Percentiles rank a stretch among this genome's conserved stretches.
Evolutionary conservation across 2,797 vertebrate genomes (phyloP).

Genomic region (Neoniphon sammara): DNA sequence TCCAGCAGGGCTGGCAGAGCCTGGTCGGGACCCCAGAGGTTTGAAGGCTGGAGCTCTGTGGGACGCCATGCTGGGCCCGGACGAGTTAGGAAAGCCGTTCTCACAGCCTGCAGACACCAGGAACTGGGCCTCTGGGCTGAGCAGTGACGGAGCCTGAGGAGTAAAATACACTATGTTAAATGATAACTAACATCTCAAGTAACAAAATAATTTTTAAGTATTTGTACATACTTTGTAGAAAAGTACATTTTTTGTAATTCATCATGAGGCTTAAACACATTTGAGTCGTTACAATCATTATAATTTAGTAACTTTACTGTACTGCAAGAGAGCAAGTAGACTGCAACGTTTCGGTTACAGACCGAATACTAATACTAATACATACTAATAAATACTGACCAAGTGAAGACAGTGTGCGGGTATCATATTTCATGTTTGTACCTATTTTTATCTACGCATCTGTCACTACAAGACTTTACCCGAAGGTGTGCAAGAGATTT

Average conservation of each 20-base stretch:
- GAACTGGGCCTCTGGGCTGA: constrained; percentile 82
- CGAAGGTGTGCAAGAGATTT: no score
- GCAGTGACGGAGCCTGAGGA: constrained; percentile 81
- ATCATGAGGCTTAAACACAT: no score
- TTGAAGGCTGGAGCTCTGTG: constrained; percentile 82
- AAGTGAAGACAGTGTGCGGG: no score
- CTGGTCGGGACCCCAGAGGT: constrained; percentile 76
- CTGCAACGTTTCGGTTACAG: no score
- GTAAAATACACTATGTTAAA: background rate
- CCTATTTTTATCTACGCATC: no score
- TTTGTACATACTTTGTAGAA: background rate
- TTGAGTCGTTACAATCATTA: no score
- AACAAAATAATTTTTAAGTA: background rate
- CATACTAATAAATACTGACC: no score
- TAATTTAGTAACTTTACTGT: background rate
- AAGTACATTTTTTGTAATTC: no score
- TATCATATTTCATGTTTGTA: no score
- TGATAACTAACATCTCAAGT: background rate
- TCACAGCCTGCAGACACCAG: constrained; percentile 80
- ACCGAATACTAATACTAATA: no score
- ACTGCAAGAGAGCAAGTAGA: background rate
- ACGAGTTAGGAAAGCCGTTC: constrained; percentile 78
- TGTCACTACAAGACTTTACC: no score
- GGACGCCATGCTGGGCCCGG: constrained; percentile 72
- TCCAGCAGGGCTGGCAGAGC: constrained; percentile 71